Evolutionary conservation across 2,113 vertebrate species (phyloP), one percentile per base, ranked within the genome.

Genomic region (Xiphophorus couchianus): DNA sequence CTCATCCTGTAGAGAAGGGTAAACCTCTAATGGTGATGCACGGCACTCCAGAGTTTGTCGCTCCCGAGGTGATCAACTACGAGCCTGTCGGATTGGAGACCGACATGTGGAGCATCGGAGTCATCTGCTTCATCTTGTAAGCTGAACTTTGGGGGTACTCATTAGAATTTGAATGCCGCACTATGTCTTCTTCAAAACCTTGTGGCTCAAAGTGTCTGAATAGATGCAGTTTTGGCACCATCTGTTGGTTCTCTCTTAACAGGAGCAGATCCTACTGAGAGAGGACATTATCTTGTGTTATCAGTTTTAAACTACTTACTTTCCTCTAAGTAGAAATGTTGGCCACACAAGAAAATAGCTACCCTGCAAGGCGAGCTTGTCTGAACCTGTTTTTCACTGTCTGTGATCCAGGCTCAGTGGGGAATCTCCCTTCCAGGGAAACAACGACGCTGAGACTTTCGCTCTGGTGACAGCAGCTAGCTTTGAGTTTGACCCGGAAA

Each of bases 71-170:
- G 62, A 93, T 97, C 0, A 82, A 79, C 86, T 97, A 91, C 28
- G 96, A 97, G 88, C 91, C 96, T 0, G 94, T 97, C 70, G 84
- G 87, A 33, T 84, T 95, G 84, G 87, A 90, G 61, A 96, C 95
- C 0, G 96, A 97, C 91, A 95, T 96, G 94, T 97, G 96, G 96
- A 97, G 96, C 0, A 93, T 97, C 2, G 96, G 96, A 14, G 95
- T 97, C 77, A 96, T 97, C 90, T 96, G 95, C 83, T 97, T 94
- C 76, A 95, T 97, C 78, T 80, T 97, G 96, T 97, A 89, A 93
- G 96, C 93, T 17, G 17, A 66, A 30, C 2, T 1, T 15, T 2
- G 7, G 29, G 6, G 19, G 6, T 1, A 8, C 3, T 66, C n/a
- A 1, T 62, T 51, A 13, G 11, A 70, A 27, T 5, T 12, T 8